These are phyloP conservation scores for Pelobates cultripes DNA, from an alignment of 2,797 vertebrate species.

Conservation along the genomic window DNA sequence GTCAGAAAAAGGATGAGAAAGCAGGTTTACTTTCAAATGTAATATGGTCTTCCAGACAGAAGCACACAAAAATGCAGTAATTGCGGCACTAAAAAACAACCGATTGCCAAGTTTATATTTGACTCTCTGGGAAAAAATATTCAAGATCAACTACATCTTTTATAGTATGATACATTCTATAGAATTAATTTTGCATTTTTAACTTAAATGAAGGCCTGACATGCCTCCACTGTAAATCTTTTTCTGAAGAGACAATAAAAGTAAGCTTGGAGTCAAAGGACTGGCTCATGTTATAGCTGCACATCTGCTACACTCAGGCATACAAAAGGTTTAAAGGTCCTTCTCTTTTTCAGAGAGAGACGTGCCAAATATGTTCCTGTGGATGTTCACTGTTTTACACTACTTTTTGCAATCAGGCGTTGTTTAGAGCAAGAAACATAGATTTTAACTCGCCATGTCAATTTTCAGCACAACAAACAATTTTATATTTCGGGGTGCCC, in stretches of 20 bases:
- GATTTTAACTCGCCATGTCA: background rate
- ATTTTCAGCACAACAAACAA: too few species aligned
- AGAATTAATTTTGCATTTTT: background rate
- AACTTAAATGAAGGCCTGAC: constrained; percentile 47
- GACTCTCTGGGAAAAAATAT: background rate
- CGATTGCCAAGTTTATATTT: background rate
- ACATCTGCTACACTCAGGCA: constrained; percentile 42
- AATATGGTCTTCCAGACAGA: background rate
- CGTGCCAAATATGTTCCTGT: constrained; percentile 21
- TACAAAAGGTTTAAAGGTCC: constrained; percentile 48
- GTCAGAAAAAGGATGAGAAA: background rate
- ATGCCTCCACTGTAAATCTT: constrained; percentile 24
- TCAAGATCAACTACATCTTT: background rate
- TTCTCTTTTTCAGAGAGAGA: constrained; percentile 14
- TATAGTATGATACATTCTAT: background rate
- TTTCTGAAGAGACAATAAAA: constrained; percentile 5
- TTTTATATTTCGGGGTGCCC: too few species aligned
- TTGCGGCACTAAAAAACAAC: background rate
- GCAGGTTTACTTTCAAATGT: background rate
- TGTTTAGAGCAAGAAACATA: constrained; percentile 44
- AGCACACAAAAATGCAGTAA: too few species aligned
- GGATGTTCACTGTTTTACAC: constrained; percentile 26
- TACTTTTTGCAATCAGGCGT: background rate
- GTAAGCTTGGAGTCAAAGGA: background rate
- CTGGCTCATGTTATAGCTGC: constrained; percentile 11